Base-by-base conservation (phyloP, 2,113 vertebrate genomes). In the Acrocephalus kingi region DNA sequence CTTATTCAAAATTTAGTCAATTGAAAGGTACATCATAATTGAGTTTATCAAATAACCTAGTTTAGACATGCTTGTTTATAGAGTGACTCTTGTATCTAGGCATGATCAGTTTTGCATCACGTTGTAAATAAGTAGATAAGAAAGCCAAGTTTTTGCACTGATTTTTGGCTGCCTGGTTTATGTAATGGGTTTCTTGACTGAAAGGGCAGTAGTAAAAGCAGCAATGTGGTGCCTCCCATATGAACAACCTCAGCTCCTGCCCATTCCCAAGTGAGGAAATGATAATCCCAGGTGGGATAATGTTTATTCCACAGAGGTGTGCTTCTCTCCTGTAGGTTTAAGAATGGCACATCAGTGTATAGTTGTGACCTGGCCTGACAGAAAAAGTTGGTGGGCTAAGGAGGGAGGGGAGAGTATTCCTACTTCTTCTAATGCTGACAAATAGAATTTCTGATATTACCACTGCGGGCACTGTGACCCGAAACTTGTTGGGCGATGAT, bases 341-440 rank as follows among this genome's bases (percentile, higher is more conserved):
- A 31, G 83, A 88, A 52, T 39, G 27, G 16, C 61, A 33, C 25
- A 6, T 37, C 46, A 54, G 45, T 16, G 41, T 25, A 22, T 63
- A 0, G 0, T 30, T 41, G 27, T 58, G 49, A 66, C 28, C 74
- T 0, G 0, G 25, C 30, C 49, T 54, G 89, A 46, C 20, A 71
- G 35, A 77, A 73, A 52, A 58, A 33, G 27, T 51, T 58, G 31
- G 7, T 52, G 66, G 63, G 35, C 35, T 83, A 37, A 67, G 45
- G 25, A 84, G 31, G 24, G 15, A 86, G 27, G 9, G 5, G 15
- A 76, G 17, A 51, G 9, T 20, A 28, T 73, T 92, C 35, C 11
- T 79, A 7, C 8, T 13, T 76, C 30, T 77, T 59, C 33, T 71
- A 28, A 35, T 43, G 82, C 24, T 43, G 59, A 25, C 33, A 75